Percentiles rank a stretch among this genome's conserved stretches.
These are phyloP conservation scores for Rhabdomys dilectus DNA, from an alignment of 2,113 vertebrate genomes.

Conservation along the genomic window DNA sequence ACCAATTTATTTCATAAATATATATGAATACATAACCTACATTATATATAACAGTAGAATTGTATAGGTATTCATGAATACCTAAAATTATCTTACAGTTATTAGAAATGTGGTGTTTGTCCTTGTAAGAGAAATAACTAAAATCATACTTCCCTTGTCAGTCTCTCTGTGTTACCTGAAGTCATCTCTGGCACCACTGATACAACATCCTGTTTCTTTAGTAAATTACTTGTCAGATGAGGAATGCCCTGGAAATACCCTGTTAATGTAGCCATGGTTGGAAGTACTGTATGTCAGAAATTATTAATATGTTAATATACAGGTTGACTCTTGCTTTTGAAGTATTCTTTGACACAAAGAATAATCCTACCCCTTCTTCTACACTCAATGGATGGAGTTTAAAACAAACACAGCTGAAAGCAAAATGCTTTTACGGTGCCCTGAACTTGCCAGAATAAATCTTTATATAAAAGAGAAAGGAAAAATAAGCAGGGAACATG, in stretches of 20 bases:
- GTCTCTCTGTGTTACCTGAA: not conserved
- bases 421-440: not conserved
- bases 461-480: not conserved
- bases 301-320: not conserved
- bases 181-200: not conserved
- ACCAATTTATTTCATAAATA: not conserved
- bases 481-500: not conserved
- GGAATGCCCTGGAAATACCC: not conserved
- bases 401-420: not conserved
- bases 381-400: not conserved
- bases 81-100: not conserved
- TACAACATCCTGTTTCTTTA: not conserved
- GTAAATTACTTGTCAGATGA: not conserved
- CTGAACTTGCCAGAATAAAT: not conserved
- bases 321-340: not conserved
- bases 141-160: not conserved
- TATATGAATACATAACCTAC: no score
- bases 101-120: not conserved
- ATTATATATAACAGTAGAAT: not conserved
- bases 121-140: not conserved
- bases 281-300: not conserved
- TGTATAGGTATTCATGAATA: not conserved
- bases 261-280: not conserved
- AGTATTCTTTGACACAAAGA: not conserved
- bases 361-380: not conserved